phyloP scores from a whole-genome alignment of 37 sponge, comb jelly and placozoan species.

The Amphimedon queenslandica region DNA sequence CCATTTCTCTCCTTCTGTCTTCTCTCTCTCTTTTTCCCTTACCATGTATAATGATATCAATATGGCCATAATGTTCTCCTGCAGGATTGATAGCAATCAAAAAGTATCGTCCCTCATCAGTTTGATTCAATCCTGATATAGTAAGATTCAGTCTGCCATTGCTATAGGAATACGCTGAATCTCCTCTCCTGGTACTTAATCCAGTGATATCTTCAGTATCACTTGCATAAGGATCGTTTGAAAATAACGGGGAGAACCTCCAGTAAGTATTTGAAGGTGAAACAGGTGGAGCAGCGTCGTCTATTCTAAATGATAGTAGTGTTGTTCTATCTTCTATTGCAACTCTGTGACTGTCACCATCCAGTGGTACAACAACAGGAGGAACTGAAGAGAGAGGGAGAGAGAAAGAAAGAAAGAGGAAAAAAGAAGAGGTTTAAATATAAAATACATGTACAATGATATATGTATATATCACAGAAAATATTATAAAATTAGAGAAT shows the following conservation, averaged over 20 bases:
- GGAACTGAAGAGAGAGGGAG: slow-evolving; percentile 41
- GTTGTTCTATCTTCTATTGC: slow-evolving; percentile 12
- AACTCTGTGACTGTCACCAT: slow-evolving; percentile 5
- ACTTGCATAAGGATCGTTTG: neutral
- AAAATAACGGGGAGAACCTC: slow-evolving; percentile 22
- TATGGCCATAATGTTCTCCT: slow-evolving; percentile 14
- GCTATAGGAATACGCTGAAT: neutral
- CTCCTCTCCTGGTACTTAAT: neutral
- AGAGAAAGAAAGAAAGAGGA: neutral
- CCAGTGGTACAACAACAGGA: slow-evolving; percentile 34
- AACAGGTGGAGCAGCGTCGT: slow-evolving; percentile 46
- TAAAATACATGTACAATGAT: too few species aligned
- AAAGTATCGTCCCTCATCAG: slow-evolving; percentile 64
- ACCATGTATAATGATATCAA: slow-evolving; percentile 51
- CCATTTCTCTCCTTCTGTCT: too few species aligned
- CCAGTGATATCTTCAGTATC: neutral
- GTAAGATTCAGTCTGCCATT: slow-evolving; percentile 5
- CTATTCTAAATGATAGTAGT: slow-evolving; percentile 30
- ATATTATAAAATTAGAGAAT: neutral
- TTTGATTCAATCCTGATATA: slow-evolving; percentile 12
- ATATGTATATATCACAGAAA: neutral
- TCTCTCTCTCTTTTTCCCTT: neutral
- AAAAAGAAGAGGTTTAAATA: too few species aligned
- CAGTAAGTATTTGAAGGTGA: slow-evolving; percentile 22
- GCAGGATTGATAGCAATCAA: slow-evolving; percentile 54